phyloP scores from a whole-genome alignment of 1,140 invertebrate genomes.

The Conopomorpha cramerella region DNA sequence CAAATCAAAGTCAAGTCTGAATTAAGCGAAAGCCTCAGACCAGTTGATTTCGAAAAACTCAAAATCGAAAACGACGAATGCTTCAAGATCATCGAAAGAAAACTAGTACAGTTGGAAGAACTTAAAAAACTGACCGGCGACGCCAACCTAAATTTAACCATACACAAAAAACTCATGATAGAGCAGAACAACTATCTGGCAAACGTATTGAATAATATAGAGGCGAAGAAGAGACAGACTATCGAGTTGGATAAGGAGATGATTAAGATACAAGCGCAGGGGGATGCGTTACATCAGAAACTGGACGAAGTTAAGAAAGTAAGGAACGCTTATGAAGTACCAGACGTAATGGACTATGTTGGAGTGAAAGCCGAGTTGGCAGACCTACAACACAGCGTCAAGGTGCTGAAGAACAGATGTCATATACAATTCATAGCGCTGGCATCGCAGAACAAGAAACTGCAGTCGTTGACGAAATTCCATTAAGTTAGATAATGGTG shows the following conservation, averaged over 20 bases:
- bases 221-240: constrained; percentile 19
- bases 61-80: constrained; percentile 60
- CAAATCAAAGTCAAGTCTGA: constrained; percentile 51
- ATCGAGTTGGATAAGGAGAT: constrained; percentile 24
- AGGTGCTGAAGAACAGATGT: constrained; percentile 46
- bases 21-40: constrained; percentile 48
- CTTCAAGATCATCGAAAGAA: constrained; percentile 43
- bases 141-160: constrained; percentile 47
- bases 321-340: constrained; percentile 45
- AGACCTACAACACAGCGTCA: constrained; percentile 52
- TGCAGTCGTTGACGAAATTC: too few relatives aligned
- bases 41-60: constrained; percentile 62
- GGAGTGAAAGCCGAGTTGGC: constrained; percentile 50
- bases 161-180: constrained; percentile 50
- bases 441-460: constrained; percentile 26
- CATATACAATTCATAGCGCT: constrained; percentile 52
- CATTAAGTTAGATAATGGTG: too few relatives aligned
- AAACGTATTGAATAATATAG: constrained; percentile 26
- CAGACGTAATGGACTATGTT: constrained; percentile 62
- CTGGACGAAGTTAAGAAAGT: constrained; percentile 31
- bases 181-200: constrained; percentile 39
- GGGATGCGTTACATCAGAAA: constrained; percentile 23
- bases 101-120: constrained; percentile 40
- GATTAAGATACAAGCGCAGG: constrained; percentile 24
- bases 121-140: constrained; percentile 57